Conservation (phyloP, 2,797 vertebrate species). For the Lithobates sylvaticus region DNA sequence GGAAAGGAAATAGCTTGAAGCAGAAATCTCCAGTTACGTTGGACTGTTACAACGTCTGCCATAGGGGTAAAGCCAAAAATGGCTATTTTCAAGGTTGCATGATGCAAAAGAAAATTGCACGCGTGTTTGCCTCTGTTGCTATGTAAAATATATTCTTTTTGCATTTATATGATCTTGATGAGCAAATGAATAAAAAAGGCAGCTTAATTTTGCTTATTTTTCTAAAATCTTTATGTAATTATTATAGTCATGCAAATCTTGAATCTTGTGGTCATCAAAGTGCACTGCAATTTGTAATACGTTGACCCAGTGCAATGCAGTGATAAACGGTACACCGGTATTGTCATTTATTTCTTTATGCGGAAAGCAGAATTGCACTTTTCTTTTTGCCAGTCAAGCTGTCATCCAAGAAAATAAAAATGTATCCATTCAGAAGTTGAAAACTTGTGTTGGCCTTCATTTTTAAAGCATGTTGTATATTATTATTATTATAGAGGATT, state of each 20-base stretch:
- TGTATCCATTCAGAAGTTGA: neutral
- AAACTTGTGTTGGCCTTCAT: neutral
- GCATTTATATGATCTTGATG: conserved; percentile 59
- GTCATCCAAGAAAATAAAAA: conserved; percentile 34
- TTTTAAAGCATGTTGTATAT: no score
- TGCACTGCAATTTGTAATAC: conserved; percentile 3
- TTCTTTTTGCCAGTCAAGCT: conserved; percentile 24
- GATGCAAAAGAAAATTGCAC: conserved; percentile 29
- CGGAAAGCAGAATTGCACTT: conserved; percentile 37
- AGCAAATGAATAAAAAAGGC: conserved; percentile 64
- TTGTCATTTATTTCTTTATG: conserved; percentile 19
- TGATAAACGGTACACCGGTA: neutral
- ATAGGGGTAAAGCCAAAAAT: conserved; percentile 39
- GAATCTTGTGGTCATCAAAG: neutral
- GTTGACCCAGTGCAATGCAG: neutral
- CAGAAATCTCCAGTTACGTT: conserved; percentile 18
- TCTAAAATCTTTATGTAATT: conserved; percentile 38
- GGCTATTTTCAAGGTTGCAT: conserved; percentile 49
- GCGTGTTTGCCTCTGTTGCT: conserved; percentile 58
- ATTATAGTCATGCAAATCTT: conserved; percentile 6
- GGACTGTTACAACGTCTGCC: conserved; percentile 17
- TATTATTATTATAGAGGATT: no score
- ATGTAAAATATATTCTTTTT: conserved; percentile 62
- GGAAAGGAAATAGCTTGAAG: neutral
- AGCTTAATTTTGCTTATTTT: conserved; percentile 66